Conservation (phyloP, 2,113 vertebrate genomes). For the Colossoma macropomum region DNA sequence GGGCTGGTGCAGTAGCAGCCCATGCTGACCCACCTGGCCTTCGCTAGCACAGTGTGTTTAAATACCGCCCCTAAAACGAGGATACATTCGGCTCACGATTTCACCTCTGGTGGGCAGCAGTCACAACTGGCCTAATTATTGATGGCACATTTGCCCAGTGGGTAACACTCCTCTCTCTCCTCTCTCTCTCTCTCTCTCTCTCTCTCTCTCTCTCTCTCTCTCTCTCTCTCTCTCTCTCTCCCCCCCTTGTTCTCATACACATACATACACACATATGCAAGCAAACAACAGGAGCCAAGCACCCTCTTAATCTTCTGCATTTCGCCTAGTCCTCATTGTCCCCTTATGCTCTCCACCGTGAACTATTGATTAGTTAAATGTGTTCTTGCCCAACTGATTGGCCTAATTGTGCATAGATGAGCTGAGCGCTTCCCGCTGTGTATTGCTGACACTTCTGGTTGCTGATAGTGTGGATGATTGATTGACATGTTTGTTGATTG, state of each 20-base stretch:
- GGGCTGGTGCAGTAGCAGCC: neutral
- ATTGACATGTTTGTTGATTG: conserved; percentile 29
- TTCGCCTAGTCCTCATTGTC: neutral
- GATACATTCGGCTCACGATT: neutral
- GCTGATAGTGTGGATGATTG: neutral
- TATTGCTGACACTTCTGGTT: conserved; percentile 43
- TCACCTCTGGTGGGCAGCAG: neutral
- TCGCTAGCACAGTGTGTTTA: neutral
- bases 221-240: neutral
- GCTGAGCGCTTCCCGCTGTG: neutral
- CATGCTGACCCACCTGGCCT: neutral
- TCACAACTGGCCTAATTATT: conserved; percentile 1
- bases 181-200: neutral
- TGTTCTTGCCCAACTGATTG: conserved; percentile 13
- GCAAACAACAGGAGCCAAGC: neutral
- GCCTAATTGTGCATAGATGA: conserved; percentile 35
- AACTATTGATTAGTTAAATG: conserved; percentile 37
- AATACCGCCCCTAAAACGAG: neutral
- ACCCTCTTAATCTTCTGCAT: neutral
- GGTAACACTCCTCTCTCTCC: too few relatives aligned
- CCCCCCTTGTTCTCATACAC: too few relatives aligned
- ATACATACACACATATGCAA: neutral
- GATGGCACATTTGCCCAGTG: neutral
- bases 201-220: neutral
- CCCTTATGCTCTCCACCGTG: neutral